These are phyloP conservation scores for Pao palembangensis DNA, from an alignment of 2,113 vertebrate genomes.

Conservation along the genomic window DNA sequence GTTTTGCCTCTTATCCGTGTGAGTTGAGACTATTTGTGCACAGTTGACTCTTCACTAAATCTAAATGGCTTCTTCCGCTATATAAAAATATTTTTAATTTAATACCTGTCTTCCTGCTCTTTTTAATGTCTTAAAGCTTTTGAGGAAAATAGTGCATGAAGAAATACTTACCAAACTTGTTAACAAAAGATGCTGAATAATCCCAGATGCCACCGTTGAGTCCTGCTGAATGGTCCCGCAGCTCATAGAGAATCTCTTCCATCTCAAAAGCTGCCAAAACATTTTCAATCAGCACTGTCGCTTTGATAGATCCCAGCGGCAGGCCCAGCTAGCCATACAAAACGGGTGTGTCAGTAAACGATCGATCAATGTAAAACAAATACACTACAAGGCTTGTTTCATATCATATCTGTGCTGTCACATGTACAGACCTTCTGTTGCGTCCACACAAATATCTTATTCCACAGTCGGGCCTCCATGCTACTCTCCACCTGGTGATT, in stretches of 20 bases:
- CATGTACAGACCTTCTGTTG: conserved; percentile 68
- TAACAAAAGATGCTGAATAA: conserved; percentile 80
- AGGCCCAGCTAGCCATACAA: conserved; percentile 68
- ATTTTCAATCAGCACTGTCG: conserved; percentile 79
- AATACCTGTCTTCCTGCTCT: no score
- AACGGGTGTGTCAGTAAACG: no score
- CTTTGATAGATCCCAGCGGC: conserved; percentile 75
- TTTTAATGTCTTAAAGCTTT: no score
- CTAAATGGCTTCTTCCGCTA: no score
- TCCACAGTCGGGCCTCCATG: conserved; percentile 78
- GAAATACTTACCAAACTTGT: conserved; percentile 73
- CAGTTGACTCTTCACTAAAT: no score
- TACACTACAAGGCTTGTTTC: no score
- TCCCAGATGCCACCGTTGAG: conserved; percentile 85
- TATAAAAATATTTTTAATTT: no score
- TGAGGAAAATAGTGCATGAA: no score
- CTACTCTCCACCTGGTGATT: conserved; percentile 73
- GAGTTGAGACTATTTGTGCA: no score
- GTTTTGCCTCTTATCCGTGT: no score
- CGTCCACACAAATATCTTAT: conserved; percentile 78
- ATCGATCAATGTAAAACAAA: no score
- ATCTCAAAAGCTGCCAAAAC: conserved; percentile 79
- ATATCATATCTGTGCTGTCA: neutral
- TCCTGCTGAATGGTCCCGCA: conserved; percentile 77
- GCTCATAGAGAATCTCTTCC: conserved; percentile 81